Conservation (phyloP, 2,113 vertebrate species). For the Edolisoma coerulescens region DNA sequence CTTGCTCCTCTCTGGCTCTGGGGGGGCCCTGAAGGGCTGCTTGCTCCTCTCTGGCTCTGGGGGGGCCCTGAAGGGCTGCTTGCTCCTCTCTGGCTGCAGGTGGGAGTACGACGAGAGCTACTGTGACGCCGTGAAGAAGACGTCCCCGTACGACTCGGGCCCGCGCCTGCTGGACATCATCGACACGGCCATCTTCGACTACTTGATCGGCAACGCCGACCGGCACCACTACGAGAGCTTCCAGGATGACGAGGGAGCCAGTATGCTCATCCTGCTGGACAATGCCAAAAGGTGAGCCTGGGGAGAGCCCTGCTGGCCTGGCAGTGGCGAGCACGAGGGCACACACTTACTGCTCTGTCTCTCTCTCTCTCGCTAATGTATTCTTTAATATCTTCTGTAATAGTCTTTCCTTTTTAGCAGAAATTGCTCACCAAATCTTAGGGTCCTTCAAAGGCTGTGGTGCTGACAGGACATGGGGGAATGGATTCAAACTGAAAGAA, state of each 20-base stretch:
- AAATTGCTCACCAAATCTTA: neutral
- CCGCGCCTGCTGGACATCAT: conserved; percentile 94
- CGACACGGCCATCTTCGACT: conserved; percentile 94
- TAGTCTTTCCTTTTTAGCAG: neutral
- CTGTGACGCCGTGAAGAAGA: conserved; percentile 97
- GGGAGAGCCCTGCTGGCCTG: neutral
- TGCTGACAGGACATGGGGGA: neutral
- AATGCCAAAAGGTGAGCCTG: conserved; percentile 91
- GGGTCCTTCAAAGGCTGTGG: neutral
- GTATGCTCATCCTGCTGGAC: conserved; percentile 97
- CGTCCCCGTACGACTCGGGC: conserved; percentile 92
- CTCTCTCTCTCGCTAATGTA: neutral
- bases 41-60: neutral
- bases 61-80: neutral
- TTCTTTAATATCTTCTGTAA: neutral
- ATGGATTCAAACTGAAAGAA: neutral
- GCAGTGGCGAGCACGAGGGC: neutral
- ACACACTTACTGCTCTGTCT: neutral
- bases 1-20: neutral
- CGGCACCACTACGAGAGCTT: conserved; percentile 99
- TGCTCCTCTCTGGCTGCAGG: conserved; percentile 61
- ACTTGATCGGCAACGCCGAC: conserved; percentile 95
- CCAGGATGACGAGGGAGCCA: conserved; percentile 95
- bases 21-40: neutral
- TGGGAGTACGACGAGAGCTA: conserved; percentile 99